phyloP scores from a whole-genome alignment of 2,888 invertebrate species.

The Phortica magna region DNA sequence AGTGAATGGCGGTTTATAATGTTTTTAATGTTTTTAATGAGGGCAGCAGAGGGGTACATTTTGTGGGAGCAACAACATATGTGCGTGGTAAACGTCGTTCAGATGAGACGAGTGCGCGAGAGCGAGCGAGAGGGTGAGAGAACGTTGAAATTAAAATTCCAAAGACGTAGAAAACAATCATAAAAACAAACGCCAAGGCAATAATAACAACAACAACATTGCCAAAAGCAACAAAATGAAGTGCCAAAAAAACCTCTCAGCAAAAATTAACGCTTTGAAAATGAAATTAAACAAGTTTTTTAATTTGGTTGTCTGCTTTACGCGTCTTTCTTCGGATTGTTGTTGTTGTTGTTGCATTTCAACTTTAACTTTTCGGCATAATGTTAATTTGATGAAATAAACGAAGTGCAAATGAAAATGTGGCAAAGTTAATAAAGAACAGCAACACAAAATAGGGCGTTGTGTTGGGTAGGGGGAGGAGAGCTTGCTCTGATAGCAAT shows the following conservation, averaged over 20 bases:
- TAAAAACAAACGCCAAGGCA: conserved; percentile 52
- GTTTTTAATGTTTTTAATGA: not conserved
- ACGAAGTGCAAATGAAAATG: not conserved
- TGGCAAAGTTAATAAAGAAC: not conserved
- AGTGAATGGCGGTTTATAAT: not conserved
- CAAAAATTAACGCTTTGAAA: conserved; percentile 36
- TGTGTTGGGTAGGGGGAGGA: not conserved
- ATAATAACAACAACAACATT: conserved; percentile 52
- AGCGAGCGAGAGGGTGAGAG: conserved; percentile 27
- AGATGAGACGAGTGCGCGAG: conserved; percentile 1
- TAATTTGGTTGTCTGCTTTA: conserved; percentile 7
- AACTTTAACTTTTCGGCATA: not conserved
- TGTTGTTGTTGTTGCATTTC: conserved; percentile 38
- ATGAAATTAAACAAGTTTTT: conserved; percentile 62
- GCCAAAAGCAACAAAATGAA: conserved; percentile 60
- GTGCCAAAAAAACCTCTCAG: conserved; percentile 59
- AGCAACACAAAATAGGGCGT: not conserved
- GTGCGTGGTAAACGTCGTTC: not conserved
- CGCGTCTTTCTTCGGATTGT: not conserved
- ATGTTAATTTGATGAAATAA: conserved; percentile 10
- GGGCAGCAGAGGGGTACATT: not conserved
- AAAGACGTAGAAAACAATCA: conserved; percentile 71
- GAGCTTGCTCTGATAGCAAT: not conserved
- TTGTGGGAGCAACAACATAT: not conserved
- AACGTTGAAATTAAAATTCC: conserved; percentile 71